These are phyloP conservation scores for Botia almorhae DNA, from an alignment of 2,797 vertebrate genomes.

Conservation along the genomic window DNA sequence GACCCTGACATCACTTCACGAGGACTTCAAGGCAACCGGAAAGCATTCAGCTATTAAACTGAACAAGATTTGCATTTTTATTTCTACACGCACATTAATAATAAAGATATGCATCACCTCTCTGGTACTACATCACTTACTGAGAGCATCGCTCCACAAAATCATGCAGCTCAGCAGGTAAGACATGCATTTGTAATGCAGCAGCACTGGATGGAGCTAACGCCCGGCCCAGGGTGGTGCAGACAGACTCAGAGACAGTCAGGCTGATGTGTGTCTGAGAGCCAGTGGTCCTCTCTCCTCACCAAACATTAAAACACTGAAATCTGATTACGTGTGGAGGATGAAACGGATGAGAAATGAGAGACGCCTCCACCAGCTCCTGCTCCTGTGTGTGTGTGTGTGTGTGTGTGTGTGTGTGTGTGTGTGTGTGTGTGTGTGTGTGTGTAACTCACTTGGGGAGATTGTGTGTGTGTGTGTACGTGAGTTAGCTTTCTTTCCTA, in stretches of 20 bases:
- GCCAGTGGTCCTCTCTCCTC: slow-evolving; percentile 15
- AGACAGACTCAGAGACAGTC: slow-evolving; percentile 21
- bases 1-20: slow-evolving; percentile 36
- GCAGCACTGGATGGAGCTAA: slow-evolving; percentile 2
- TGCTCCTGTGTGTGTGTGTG: slow-evolving; percentile 7
- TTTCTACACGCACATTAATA: slow-evolving; percentile 93
- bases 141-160: slow-evolving; percentile 69
- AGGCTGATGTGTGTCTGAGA: slow-evolving; percentile 35
- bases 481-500: neutral
- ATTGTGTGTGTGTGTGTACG: neutral
- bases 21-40: slow-evolving; percentile 56
- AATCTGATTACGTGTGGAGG: slow-evolving; percentile 38
- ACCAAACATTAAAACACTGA: slow-evolving; percentile 39
- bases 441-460: too few species aligned
- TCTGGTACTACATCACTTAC: slow-evolving; percentile 30
- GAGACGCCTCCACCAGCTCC: slow-evolving; percentile 21
- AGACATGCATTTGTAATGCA: slow-evolving; percentile 31
- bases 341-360: slow-evolving; percentile 35
- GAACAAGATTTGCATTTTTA: slow-evolving; percentile 94
- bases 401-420: slow-evolving; percentile 9
- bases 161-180: slow-evolving; percentile 56
- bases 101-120: slow-evolving; percentile 78
- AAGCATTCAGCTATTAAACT: slow-evolving; percentile 84
- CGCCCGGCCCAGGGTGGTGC: neutral
- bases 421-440: slow-evolving; percentile 1